phyloP scores from a whole-genome alignment of 2,797 vertebrate genomes.

The Paedocypris micromegethes region DNA sequence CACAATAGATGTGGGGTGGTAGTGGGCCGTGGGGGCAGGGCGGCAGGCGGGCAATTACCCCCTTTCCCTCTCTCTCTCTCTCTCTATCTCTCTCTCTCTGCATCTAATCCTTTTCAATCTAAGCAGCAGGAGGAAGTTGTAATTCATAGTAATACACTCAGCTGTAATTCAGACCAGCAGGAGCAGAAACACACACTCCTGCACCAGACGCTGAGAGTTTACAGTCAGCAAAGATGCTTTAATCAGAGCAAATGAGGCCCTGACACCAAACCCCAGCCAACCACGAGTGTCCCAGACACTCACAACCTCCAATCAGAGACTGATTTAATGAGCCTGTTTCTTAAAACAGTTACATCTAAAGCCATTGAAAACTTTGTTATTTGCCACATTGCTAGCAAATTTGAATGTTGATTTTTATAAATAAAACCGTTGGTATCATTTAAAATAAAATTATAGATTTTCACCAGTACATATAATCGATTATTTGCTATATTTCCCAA shows the following conservation, averaged over 20 bases:
- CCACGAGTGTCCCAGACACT: constrained; percentile 65
- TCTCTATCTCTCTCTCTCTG: constrained; percentile 13
- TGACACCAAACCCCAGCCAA: constrained; percentile 61
- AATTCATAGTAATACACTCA: constrained; percentile 71
- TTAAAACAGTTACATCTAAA: no score
- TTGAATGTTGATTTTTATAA: no score
- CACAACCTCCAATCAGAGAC: constrained; percentile 63
- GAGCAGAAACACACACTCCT: constrained; percentile 50
- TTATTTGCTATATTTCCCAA: no score
- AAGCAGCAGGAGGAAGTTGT: constrained; percentile 77
- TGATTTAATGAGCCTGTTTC: no score
- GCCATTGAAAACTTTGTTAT: no score
- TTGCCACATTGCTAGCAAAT: no score
- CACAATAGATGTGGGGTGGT: constrained; percentile 66
- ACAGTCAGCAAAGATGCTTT: constrained; percentile 62
- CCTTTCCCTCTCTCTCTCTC: constrained; percentile 16
- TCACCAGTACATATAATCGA: no score
- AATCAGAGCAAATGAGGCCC: constrained; percentile 68
- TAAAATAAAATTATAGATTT: no score
- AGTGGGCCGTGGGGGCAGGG: constrained; percentile 53
- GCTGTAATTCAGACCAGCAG: constrained; percentile 76
- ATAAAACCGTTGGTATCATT: no score
- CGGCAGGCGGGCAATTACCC: constrained; percentile 36
- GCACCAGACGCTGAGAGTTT: constrained; percentile 59
- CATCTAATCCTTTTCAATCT: constrained; percentile 56